Conservation (phyloP, 1,140 invertebrate genomes). For the Odontomachus brunneus region DNA sequence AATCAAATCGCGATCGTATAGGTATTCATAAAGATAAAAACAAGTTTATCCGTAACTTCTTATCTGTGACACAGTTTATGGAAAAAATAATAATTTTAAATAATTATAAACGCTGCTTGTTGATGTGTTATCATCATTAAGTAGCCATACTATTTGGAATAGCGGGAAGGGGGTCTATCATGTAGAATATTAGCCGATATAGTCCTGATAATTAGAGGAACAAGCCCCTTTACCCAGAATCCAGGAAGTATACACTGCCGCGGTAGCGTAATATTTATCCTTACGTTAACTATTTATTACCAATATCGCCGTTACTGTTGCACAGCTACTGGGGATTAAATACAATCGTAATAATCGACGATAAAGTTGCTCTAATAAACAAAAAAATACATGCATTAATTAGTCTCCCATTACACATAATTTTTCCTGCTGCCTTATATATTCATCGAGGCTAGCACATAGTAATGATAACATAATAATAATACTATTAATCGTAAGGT, state of each 20-base stretch:
- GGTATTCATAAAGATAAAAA: constrained; percentile 50
- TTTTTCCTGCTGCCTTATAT: constrained; percentile 80
- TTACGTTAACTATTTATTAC: constrained; percentile 85
- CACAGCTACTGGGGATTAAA: constrained; percentile 79
- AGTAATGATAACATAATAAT: constrained; percentile 78
- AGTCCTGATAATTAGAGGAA: constrained; percentile 72
- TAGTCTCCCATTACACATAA: constrained; percentile 82
- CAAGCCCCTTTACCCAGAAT: constrained; percentile 77
- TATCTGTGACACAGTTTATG: constrained; percentile 65
- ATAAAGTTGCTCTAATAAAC: constrained; percentile 73
- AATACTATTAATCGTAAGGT: constrained; percentile 80
- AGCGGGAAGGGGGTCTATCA: constrained; percentile 70
- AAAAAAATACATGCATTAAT: constrained; percentile 71
- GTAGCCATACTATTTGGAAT: constrained; percentile 70
- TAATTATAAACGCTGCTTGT: constrained; percentile 66
- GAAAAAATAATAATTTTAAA: constrained; percentile 65
- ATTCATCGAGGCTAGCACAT: constrained; percentile 81
- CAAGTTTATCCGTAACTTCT: constrained; percentile 68
- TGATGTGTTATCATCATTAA: constrained; percentile 67
- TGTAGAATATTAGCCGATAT: constrained; percentile 75
- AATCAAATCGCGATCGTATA: constrained; percentile 65
- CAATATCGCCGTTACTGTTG: constrained; percentile 79
- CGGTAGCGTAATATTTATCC: constrained; percentile 84
- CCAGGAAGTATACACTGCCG: constrained; percentile 82
- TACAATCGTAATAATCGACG: constrained; percentile 71